A percentile compares a stretch with the other conserved stretches of the same genome.
These are phyloP conservation scores for Bryconaethiops microstoma DNA, from an alignment of 2,797 vertebrate species.

Conservation along the genomic window DNA sequence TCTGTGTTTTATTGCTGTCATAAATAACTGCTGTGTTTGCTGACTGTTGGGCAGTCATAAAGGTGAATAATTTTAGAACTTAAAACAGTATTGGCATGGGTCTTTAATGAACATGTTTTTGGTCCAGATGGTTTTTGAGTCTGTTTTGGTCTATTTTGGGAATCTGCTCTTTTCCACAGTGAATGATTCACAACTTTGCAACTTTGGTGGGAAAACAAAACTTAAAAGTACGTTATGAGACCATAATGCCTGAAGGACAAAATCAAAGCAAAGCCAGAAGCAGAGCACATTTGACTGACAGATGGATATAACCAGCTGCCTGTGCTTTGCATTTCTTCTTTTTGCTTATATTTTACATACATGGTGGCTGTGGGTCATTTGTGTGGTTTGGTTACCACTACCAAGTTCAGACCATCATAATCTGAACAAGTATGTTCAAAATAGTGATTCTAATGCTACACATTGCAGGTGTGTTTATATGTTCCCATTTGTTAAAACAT, in stretches of 20 bases:
- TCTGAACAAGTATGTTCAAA: neutral
- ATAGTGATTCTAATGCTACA: neutral
- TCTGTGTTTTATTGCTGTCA: neutral
- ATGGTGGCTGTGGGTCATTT: constrained; percentile 3
- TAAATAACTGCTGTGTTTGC: neutral
- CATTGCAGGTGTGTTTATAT: neutral
- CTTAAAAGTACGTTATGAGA: neutral
- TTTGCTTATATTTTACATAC: constrained; percentile 45
- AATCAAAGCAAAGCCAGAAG: neutral
- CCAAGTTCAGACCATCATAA: neutral
- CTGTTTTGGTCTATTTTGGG: neutral
- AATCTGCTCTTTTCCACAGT: neutral
- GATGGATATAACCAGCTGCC: constrained; percentile 10
- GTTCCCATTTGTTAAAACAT: neutral
- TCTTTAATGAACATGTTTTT: neutral
- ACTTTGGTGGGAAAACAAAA: neutral
- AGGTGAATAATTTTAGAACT: neutral
- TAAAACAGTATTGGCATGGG: neutral
- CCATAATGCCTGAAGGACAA: neutral
- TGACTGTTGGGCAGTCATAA: neutral
- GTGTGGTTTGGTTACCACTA: neutral
- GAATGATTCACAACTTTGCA: neutral
- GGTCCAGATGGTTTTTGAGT: neutral
- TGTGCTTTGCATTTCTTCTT: constrained; percentile 32
- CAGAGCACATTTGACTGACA: constrained; percentile 10